phyloP scores from a whole-genome alignment of 2,888 invertebrate species.

The Ectropis crepuscularia region DNA sequence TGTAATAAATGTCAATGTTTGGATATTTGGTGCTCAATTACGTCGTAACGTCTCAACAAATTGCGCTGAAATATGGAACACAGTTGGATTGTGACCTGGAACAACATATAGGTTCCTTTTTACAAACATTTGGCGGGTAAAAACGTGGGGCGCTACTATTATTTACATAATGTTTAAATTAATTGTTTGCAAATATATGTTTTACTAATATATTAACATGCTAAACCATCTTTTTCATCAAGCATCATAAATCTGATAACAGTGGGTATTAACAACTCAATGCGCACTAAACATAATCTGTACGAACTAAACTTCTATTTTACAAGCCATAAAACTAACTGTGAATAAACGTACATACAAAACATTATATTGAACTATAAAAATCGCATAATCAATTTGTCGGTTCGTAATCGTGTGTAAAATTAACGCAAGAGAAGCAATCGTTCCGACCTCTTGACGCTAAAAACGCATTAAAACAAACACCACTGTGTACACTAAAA shows the following conservation, averaged over 20 bases:
- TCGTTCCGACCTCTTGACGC: constrained; percentile 74
- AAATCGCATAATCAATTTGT: constrained; percentile 52
- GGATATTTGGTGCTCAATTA: too few relatives aligned
- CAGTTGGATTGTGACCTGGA: too few relatives aligned
- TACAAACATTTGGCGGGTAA: too few relatives aligned
- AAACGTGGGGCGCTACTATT: too few relatives aligned
- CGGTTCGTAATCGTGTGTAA: constrained; percentile 50
- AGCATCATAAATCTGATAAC: constrained; percentile 30
- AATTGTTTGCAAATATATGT: too few relatives aligned
- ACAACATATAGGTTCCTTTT: too few relatives aligned
- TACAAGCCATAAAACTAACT: constrained; percentile 49
- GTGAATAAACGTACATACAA: constrained; percentile 51
- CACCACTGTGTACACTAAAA: constrained; percentile 72
- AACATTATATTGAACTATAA: constrained; percentile 47
- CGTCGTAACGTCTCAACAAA: too few relatives aligned
- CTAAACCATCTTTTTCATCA: constrained; percentile 7
- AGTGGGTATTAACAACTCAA: constrained; percentile 32
- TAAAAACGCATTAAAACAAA: constrained; percentile 83
- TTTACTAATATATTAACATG: neutral
- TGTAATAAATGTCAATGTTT: too few relatives aligned
- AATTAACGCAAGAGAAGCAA: constrained; percentile 60
- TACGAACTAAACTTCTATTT: constrained; percentile 44
- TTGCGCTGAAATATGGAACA: too few relatives aligned
- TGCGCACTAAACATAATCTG: constrained; percentile 38
- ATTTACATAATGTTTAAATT: too few relatives aligned